Percentiles rank a stretch among this genome's conserved stretches.
These are phyloP conservation scores for Darevskia mixta DNA, from an alignment of 2,797 vertebrate species.

Conservation along the genomic window DNA sequence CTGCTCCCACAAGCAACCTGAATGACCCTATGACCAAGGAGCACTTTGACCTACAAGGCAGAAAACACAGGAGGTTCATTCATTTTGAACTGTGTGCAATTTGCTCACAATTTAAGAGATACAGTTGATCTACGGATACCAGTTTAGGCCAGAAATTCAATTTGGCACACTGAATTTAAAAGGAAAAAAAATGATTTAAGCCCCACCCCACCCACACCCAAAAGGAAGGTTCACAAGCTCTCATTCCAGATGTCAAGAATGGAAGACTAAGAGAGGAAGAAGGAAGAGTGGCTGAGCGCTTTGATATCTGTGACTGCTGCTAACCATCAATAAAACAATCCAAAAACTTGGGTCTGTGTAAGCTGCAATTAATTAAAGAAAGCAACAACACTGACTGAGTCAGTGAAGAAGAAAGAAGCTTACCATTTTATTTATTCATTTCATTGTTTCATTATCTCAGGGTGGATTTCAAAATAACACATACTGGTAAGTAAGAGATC, in stretches of 20 bases:
- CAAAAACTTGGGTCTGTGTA: background rate
- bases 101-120: background rate
- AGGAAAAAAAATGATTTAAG: background rate
- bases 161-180: background rate
- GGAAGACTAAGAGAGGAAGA: background rate
- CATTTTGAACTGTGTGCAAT: background rate
- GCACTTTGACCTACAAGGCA: slow-evolving; percentile 90
- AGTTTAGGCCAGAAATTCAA: background rate
- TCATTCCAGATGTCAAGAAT: background rate
- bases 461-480: no score
- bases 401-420: no score
- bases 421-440: no score
- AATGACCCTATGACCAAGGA: slow-evolving; percentile 94
- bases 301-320: background rate
- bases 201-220: background rate
- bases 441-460: no score
- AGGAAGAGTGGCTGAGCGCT: background rate
- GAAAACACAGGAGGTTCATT: background rate
- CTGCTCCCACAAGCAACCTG: slow-evolving; percentile 98
- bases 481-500: no score
- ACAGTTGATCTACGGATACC: background rate
- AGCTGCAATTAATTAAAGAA: background rate
- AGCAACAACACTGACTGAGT: no score
- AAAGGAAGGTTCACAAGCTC: background rate
- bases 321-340: background rate